Evolutionary conservation across 2,888 invertebrate species (phyloP), one percentile per base, ranked within the genome.

Genomic region (Peribatodes rhomboidaria): DNA sequence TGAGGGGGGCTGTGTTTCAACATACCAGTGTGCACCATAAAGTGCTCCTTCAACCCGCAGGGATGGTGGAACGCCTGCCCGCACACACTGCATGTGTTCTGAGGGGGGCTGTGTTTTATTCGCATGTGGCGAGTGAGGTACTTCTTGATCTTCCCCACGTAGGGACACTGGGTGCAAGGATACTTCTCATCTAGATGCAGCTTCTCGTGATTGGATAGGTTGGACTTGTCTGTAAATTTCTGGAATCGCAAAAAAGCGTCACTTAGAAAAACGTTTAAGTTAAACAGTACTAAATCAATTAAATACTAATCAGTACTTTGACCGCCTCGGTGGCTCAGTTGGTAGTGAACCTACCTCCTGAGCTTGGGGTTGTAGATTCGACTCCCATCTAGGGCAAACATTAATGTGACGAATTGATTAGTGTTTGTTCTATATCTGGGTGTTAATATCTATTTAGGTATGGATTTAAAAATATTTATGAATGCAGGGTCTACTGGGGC

Each of bases 1-100:
- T n/a, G n/a, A n/a, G n/a, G n/a, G n/a, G n/a, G n/a, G n/a, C n/a
- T 37, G 2, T 37, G 37, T 37, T 1, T 37, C 13, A 2, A 71
- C 73, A 75, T 16, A 87, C 89, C 82, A 1, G 83, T 80, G 54
- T 90, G 90, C 0, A 82, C 79, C 20, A 79, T 69, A 68, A 80
- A 76, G 60, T 90, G 90, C 0, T 71, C 52, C 0, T 69, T 67
- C 42, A 89, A 46, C 0, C 68, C 62, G 11, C 74, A 70, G 0
- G 71, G 71, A 14, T 65, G 85, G 1, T 81, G 80, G 42, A 88
- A 89, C 20, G 69, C 76, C 49, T 80, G 84, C 0, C 78, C 81
- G 13, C 90, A 90, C 0, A 78, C 65, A 0, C 61, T 33, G n/a
- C 90, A 90, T 4, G 75, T 70, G 3, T 80, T 66, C 0, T 67